Base-by-base conservation (phyloP, 2,797 vertebrate genomes). In the Amniataba percoides region DNA sequence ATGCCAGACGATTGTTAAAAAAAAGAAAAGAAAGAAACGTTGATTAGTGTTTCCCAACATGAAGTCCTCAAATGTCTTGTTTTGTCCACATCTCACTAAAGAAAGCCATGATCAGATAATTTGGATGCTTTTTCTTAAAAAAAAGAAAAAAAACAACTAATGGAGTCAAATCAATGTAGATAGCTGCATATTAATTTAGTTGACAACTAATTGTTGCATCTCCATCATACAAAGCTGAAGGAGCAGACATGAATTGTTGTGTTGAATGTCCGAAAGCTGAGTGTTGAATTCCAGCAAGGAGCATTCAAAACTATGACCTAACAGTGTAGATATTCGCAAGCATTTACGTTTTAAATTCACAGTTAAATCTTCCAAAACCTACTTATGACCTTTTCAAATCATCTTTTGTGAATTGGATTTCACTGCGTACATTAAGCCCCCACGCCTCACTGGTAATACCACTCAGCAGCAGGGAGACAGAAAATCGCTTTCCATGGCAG, bases 401-500 rank as follows among this genome's bases (percentile, higher is more conserved):
- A 23, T 65, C 8, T 42, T 59, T 25, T 45, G 52, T 39, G 12
- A 34, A 25, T 23, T 16, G n/a, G 11, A 46, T 71, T 49, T 68
- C 7, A 31, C 36, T 23, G 39, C 13, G 9, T 60, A 11, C 53
- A 39, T 64, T 21, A 7, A 60, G 9, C 21, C 27, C 57, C 14
- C 31, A 70, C 16, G 13, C 19, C 36, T 68, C 57, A 63, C 46
- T n/a, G 48, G 23, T 62, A 45, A 62, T 49, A 49, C 12, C 53
- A 21, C 51, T 77, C 45, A 74, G 46, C 42, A 53, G 7, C 9
- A 60, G 7, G 71, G 61, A 58, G 58, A 61, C 27, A 42, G 13
- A 46, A 78, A 77, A 75, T 42, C 1, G 2, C 55, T 27, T 64
- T 36, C 34, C 34, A 18, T 57, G 57, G 49, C 60, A 73, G 42